These are phyloP conservation scores for Axinella damicornis DNA, from an alignment of 37 sponge, comb jelly and placozoan genomes.

Conservation along the genomic window DNA sequence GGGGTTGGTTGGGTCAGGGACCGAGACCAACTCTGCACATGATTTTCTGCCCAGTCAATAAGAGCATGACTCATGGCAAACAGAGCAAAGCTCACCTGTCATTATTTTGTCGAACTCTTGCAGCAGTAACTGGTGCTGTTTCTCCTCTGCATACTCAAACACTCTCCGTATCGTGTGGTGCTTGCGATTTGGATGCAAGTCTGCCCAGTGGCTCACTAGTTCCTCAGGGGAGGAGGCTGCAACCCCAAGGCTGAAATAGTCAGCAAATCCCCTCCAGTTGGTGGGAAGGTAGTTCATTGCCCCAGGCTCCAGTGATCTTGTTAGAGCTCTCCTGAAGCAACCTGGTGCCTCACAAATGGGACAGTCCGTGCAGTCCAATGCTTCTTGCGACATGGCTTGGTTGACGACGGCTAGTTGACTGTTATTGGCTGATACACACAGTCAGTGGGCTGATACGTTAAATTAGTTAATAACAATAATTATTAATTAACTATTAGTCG, in stretches of 20 bases:
- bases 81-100: background rate
- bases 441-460: too few species aligned
- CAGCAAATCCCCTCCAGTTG: slow-evolving; percentile 36
- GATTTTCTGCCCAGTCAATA: too few species aligned
- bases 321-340: slow-evolving; percentile 25
- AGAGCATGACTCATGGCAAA: too few species aligned
- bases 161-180: slow-evolving; percentile 3
- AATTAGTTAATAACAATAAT: too few species aligned
- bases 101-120: background rate
- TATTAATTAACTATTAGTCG: too few species aligned
- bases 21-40: too few species aligned
- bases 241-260: slow-evolving; percentile 8
- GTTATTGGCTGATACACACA: too few species aligned
- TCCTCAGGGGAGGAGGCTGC: slow-evolving; percentile 1
- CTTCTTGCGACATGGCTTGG: too few species aligned
- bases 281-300: slow-evolving; percentile 6
- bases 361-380: too few species aligned
- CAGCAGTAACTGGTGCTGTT: background rate
- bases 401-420: too few species aligned
- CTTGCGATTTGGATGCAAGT: background rate
- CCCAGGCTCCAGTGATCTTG: background rate
- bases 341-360: background rate
- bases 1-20: too few species aligned
- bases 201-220: slow-evolving; percentile 16
- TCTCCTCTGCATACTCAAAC: slow-evolving; percentile 7